These are phyloP conservation scores for Hafferia zeledoni DNA, from an alignment of 2,797 vertebrate species.

Conservation along the genomic window DNA sequence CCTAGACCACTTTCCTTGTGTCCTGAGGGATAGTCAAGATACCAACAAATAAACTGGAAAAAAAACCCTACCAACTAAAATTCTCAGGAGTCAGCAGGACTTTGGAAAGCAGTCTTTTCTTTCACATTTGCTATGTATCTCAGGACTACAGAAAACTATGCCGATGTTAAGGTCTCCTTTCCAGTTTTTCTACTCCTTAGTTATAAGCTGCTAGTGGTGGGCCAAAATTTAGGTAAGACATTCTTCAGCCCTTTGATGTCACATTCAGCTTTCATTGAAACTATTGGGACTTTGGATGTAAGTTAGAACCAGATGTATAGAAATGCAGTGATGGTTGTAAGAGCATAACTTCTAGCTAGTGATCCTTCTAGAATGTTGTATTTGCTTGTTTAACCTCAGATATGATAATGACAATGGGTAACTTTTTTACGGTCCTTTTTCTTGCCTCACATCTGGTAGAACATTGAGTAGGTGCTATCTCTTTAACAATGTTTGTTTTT, in stretches of 20 bases:
- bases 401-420: rapidly evolving
- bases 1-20: background rate
- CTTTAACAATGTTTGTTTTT: background rate
- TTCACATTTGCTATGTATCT: background rate
- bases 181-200: background rate
- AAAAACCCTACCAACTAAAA: background rate
- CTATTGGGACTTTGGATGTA: background rate
- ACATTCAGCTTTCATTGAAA: background rate
- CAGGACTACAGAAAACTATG: background rate
- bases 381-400: background rate
- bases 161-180: background rate
- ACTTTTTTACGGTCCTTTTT: background rate
- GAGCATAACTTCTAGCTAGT: background rate
- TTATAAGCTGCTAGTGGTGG: background rate
- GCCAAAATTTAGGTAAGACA: background rate
- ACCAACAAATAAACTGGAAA: background rate
- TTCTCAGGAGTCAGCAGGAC: background rate
- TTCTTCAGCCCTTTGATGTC: background rate
- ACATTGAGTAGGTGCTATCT: background rate
- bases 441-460: background rate
- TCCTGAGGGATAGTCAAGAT: background rate
- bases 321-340: background rate
- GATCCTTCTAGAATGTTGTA: background rate
- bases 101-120: background rate
- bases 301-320: background rate